phyloP scores from a whole-genome alignment of 2,113 vertebrate species.

The Malurus alboscapulatus region DNA sequence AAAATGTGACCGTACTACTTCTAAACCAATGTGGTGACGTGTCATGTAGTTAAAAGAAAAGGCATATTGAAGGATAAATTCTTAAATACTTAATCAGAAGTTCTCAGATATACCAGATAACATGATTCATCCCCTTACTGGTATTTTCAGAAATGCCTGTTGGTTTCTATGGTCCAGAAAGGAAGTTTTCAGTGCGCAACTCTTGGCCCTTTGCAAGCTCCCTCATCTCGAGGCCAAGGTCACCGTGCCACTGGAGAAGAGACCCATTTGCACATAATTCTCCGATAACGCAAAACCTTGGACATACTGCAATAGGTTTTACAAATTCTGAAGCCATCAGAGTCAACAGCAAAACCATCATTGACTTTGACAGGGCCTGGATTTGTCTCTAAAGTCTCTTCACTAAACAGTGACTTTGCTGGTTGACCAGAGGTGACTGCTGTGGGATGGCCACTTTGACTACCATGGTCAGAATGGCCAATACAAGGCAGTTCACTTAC shows the following conservation, averaged over 20 bases:
- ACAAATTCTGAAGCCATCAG: background rate
- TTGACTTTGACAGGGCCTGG: background rate
- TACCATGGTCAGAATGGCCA: background rate
- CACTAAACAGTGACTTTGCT: background rate
- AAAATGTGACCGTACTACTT: background rate
- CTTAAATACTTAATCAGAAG: background rate
- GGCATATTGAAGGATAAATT: background rate
- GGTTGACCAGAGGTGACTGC: background rate
- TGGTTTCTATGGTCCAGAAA: background rate
- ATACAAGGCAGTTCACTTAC: background rate
- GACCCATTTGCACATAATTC: background rate
- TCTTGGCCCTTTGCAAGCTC: background rate
- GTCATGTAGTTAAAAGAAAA: background rate
- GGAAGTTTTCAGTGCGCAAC: background rate
- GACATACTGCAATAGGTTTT: background rate
- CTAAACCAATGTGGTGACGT: background rate
- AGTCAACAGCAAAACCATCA: background rate
- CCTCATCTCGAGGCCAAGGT: background rate
- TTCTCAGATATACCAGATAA: background rate
- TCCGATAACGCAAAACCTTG: background rate
- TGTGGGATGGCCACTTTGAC: background rate
- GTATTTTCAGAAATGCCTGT: background rate
- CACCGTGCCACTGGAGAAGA: background rate
- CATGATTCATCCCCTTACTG: background rate
- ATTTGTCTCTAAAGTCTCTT: background rate